Percentiles rank a stretch among this genome's conserved stretches.
Conservation (phyloP, 2,113 vertebrate species). For the Galeopterus variegatus region DNA sequence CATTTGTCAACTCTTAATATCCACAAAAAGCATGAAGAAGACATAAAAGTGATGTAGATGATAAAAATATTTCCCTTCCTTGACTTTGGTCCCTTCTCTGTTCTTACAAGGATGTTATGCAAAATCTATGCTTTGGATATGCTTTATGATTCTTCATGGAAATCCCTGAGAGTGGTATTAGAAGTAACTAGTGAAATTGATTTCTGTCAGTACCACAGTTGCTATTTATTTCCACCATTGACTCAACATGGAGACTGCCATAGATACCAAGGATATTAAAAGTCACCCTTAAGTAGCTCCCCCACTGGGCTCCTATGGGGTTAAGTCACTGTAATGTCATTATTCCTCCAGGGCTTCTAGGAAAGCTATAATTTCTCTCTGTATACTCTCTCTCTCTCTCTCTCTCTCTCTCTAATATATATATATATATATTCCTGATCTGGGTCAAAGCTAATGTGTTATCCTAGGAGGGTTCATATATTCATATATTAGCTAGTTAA, state of each 20-base stretch:
- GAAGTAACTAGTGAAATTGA: constrained; percentile 58
- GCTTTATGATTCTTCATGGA: constrained; percentile 45
- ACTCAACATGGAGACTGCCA: not conserved
- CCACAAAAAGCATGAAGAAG: not conserved
- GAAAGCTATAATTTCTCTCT: not conserved
- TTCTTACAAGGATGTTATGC: not conserved
- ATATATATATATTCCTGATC: constrained; percentile 32
- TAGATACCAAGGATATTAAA: constrained; percentile 59
- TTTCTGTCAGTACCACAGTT: constrained; percentile 63
- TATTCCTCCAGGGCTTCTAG: constrained; percentile 73
- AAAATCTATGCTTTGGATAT: constrained; percentile 21
- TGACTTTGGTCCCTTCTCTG: not conserved
- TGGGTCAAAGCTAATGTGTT: constrained; percentile 80
- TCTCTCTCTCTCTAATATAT: no score
- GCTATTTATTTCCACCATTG: constrained; percentile 67
- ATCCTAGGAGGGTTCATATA: constrained; percentile 77
- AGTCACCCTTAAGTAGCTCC: constrained; percentile 64
- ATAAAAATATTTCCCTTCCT: not conserved
- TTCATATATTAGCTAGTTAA: constrained; percentile 81
- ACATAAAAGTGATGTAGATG: not conserved
- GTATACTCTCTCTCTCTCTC: no score
- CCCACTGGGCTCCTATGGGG: constrained; percentile 67
- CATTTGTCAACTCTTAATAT: not conserved
- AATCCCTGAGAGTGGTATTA: constrained; percentile 33
- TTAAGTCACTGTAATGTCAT: constrained; percentile 77